Base-by-base conservation (phyloP, 2,888 invertebrate species). In the Stenchaetothrips biformis region DNA sequence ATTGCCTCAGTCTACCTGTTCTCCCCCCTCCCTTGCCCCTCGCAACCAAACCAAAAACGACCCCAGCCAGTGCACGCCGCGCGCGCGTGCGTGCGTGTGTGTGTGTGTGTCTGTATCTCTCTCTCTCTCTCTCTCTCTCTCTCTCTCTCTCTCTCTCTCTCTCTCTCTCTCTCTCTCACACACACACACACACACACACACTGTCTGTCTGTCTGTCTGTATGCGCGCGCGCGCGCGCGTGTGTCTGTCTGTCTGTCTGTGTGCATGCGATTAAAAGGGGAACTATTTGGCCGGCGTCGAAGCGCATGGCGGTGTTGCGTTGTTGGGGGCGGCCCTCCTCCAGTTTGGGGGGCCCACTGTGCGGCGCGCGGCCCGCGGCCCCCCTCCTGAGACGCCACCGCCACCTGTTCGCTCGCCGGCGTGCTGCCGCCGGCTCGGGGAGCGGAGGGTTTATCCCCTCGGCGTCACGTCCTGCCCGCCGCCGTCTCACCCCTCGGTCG, bases 101-200 rank as follows among this genome's bases (percentile, higher is more conserved):
- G 7, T 11, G 49, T 49, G 11, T 11, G 2, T 1, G 3, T 7
- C 53, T 53, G 13, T 53, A 2, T 53, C 53, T 53, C 53, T 53
- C 53, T 53, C 53, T 53, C 48, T 18, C 77, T 78, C 74, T 18
- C 77, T 78, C 81, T 67, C 67, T 67, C 53, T 21, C 79, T n/a
- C 21, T 18, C n/a, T 67, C 78, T 74, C 48, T 74, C 62, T 79
- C 62, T 67, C 79, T 67, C 80, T 80, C 79, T 80, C 13, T 80
- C 81, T 53, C 81, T 80, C 81, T 81, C 48, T 78, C 79, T n/a
- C n/a, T n/a, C 49, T 11, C 62, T 62, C 62, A 6, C 18, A n/a
- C n/a, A n/a, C n/a, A n/a, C n/a, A n/a, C n/a, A n/a, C n/a, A n/a
- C n/a, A n/a, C n/a, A n/a, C n/a, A n/a, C n/a, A n/a, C n/a, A n/a